Evolutionary conservation across 2,888 invertebrate species (phyloP).

Genomic region (Drosophila paracracens): DNA sequence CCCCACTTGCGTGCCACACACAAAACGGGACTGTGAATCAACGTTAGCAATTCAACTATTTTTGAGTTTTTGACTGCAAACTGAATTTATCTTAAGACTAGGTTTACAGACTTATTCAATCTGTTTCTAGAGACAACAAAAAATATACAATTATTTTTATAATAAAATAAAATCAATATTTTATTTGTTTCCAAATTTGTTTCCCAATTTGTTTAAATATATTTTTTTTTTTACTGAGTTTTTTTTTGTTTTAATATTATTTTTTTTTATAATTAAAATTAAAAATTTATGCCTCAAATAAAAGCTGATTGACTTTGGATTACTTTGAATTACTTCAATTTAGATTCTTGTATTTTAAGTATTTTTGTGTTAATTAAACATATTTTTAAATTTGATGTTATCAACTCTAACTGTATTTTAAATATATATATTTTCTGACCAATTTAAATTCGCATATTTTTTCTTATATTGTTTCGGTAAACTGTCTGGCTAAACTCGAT

Average conservation of each 20-base stretch:
- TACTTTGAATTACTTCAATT: too few species aligned
- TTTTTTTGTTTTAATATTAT: not conserved
- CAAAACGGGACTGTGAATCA: conserved; percentile 52
- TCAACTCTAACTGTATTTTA: not conserved
- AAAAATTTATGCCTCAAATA: too few species aligned
- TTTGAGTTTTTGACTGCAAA: not conserved
- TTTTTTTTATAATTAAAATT: too few species aligned
- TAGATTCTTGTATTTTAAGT: too few species aligned
- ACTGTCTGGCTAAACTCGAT: not conserved
- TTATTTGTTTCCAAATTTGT: not conserved
- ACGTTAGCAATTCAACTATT: conserved; percentile 21
- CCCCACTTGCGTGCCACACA: conserved; percentile 33
- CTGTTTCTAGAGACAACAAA: not conserved
- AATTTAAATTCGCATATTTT: not conserved
- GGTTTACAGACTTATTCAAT: not conserved
- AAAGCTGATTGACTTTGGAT: not conserved
- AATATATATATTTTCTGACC: not conserved
- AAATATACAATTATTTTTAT: not conserved
- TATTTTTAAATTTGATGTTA: not conserved
- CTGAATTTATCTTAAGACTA: not conserved
- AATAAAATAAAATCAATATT: not conserved
- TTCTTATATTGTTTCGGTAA: not conserved
- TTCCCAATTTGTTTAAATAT: not conserved
- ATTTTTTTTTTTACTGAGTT: not conserved
- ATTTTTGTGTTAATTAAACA: too few species aligned